These are phyloP conservation scores for Pleuronectes platessa DNA, from an alignment of 2,113 vertebrate species.

Conservation along the genomic window DNA sequence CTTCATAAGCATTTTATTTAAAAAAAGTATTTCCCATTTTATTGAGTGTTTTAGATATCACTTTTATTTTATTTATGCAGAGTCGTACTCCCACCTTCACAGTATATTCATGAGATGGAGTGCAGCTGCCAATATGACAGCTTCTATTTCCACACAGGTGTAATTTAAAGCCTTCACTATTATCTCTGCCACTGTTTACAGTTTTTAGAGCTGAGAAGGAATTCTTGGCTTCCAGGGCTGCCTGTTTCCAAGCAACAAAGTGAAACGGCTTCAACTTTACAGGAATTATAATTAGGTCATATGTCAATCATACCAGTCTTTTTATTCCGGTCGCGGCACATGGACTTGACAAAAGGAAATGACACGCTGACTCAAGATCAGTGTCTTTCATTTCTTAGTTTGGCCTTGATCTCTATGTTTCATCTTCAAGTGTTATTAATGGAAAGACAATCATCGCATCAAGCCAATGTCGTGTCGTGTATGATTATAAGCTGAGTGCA, in stretches of 20 bases:
- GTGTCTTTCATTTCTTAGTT: slow-evolving; percentile 9
- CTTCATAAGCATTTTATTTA: too few species aligned
- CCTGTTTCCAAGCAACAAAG: slow-evolving; percentile 57
- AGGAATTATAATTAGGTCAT: slow-evolving; percentile 41
- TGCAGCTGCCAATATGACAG: neutral
- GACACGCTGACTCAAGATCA: slow-evolving; percentile 17
- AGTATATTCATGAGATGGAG: neutral
- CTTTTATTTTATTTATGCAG: neutral
- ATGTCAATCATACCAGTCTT: slow-evolving; percentile 52
- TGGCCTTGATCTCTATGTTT: slow-evolving; percentile 13
- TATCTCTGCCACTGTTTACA: slow-evolving; percentile 22
- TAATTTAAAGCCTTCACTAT: neutral
- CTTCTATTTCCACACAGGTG: neutral
- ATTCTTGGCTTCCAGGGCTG: slow-evolving; percentile 2
- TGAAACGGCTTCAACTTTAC: slow-evolving; percentile 38
- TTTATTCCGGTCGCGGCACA: slow-evolving; percentile 21
- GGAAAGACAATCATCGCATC: slow-evolving; percentile 16
- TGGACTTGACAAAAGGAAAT: slow-evolving; percentile 29
- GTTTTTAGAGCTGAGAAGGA: slow-evolving; percentile 15
- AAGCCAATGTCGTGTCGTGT: neutral
- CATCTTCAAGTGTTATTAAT: neutral
- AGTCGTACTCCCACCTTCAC: neutral
- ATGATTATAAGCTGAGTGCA: neutral
- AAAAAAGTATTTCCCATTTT: too few species aligned
- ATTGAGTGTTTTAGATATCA: too few species aligned